A percentile compares a stretch with the other conserved stretches of the same genome.
These are phyloP conservation scores for Cheilosia soror DNA, from an alignment of 2,888 invertebrate genomes.

Conservation along the genomic window DNA sequence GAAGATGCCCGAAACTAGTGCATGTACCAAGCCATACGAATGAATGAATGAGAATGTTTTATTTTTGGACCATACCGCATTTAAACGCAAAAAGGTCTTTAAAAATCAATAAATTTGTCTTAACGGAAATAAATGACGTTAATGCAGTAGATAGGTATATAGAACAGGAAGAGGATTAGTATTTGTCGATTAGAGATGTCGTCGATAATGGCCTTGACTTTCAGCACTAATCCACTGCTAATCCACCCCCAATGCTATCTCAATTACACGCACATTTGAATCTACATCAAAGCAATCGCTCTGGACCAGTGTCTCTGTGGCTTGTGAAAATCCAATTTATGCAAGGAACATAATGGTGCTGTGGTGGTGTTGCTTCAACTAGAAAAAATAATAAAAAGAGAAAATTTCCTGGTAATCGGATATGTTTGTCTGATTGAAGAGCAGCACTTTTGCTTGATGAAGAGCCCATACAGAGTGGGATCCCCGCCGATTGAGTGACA, in stretches of 20 bases:
- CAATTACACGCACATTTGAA: slow-evolving; percentile 21
- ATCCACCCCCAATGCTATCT: slow-evolving; percentile 1
- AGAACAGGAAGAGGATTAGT: slow-evolving; percentile 34
- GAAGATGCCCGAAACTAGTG: slow-evolving; percentile 49
- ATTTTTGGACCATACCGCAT: slow-evolving; percentile 50
- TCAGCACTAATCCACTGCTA: slow-evolving; percentile 42
- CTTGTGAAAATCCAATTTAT: slow-evolving; percentile 16
- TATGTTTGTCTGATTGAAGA: slow-evolving; percentile 73
- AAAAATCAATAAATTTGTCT: slow-evolving; percentile 55
- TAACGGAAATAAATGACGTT: slow-evolving; percentile 25
- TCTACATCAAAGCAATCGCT: slow-evolving; percentile 37
- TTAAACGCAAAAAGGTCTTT: slow-evolving; percentile 38
- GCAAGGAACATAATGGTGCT: slow-evolving; percentile 15
- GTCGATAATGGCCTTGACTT: slow-evolving; percentile 47
- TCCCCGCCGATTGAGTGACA: slow-evolving; percentile 67
- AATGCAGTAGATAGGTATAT: background rate
- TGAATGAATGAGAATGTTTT: slow-evolving; percentile 54
- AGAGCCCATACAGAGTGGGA: slow-evolving; percentile 37
- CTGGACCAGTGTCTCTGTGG: background rate
- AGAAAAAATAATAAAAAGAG: slow-evolving; percentile 32
- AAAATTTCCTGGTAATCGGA: slow-evolving; percentile 71
- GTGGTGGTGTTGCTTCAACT: slow-evolving; percentile 12
- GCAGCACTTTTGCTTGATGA: slow-evolving; percentile 64
- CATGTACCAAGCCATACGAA: slow-evolving; percentile 53
- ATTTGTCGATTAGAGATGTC: slow-evolving; percentile 7